Base-by-base conservation (phyloP, 2,113 vertebrate species). In the Garra rufa region DNA sequence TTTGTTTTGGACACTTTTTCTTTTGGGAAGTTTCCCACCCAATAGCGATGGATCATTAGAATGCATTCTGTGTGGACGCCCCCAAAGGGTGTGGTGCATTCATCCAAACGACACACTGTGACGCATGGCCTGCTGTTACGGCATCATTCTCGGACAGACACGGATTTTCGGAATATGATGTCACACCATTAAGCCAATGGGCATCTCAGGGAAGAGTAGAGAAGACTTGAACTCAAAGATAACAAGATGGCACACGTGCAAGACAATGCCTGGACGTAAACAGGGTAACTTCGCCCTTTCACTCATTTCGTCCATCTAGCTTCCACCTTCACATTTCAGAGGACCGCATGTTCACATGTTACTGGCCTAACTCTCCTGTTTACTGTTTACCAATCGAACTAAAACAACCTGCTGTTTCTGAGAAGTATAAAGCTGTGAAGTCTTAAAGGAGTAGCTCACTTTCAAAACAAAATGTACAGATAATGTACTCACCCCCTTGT, bases 171-270 rank as follows among this genome's bases (percentile, higher is more conserved):
- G 1, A 43, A 34, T 17, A 43, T 43, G 38, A 44, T 26, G 76
- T 78, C 76, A 59, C 30, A 17, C 21, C 34, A 19, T 59, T 61
- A 6, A 43, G 34, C 52, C 76, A 61, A 21, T 43, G 21, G 38
- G 55, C 52, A 67, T 80, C 59, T 80, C 77, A 80, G 77, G 77
- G 77, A 80, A 48, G 77, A 80, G 9, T 4, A 28, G 44, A 50
- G 65, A 75, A 75, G 46, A 50, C 11, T 21, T 74, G 71, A 43
- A 41, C 38, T 14, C 14, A 43, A 41, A 9, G 11, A 24, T 26
- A 41, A 41, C 30, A 41, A n/a, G 74, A 26, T 61, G 76, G n/a
- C 76, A 9, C 50, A 26, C 1, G 3, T 57, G 10, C 50, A 55
- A 55, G 50, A 21, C 17, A 55, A 55, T 41, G 52, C 50, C 0